Conservation (phyloP, 1,140 invertebrate species). For the Ylistrum balloti region DNA sequence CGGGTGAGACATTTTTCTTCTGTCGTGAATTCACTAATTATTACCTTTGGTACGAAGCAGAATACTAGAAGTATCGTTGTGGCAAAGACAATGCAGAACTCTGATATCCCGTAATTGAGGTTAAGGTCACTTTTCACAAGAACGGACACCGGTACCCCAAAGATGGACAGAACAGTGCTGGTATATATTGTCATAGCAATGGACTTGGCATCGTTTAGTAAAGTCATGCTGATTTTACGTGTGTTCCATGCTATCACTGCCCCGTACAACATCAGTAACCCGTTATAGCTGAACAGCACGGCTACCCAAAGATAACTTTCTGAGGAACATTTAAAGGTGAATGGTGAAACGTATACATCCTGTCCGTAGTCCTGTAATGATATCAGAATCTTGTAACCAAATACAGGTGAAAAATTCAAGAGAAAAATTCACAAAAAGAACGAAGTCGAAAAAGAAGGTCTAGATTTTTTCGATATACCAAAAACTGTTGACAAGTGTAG, state of each 20-base stretch:
- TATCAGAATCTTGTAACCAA: too few species aligned
- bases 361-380: constrained; percentile 42
- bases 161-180: constrained; percentile 95
- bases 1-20: too few species aligned
- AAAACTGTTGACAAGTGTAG: too few species aligned
- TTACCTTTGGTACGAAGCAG: constrained; percentile 96
- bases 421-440: too few species aligned
- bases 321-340: constrained; percentile 39
- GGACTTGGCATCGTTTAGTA: constrained; percentile 93
- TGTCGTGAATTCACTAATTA: too few species aligned
- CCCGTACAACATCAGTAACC: constrained; percentile 96
- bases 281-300: constrained; percentile 97
- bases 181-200: constrained; percentile 99
- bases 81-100: constrained; percentile 96
- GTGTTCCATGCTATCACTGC: constrained; percentile 98
- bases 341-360: constrained; percentile 43
- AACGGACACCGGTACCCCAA: constrained; percentile 97
- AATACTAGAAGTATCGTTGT: constrained; percentile 98
- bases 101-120: constrained; percentile 96
- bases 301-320: constrained; percentile 89
- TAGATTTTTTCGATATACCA: too few species aligned
- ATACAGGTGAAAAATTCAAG: too few species aligned
- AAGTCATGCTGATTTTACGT: constrained; percentile 91
- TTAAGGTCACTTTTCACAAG: constrained; percentile 97
- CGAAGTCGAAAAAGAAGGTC: too few species aligned